Conservation (phyloP, 1,140 invertebrate species). For the Drosophila ambigua region DNA sequence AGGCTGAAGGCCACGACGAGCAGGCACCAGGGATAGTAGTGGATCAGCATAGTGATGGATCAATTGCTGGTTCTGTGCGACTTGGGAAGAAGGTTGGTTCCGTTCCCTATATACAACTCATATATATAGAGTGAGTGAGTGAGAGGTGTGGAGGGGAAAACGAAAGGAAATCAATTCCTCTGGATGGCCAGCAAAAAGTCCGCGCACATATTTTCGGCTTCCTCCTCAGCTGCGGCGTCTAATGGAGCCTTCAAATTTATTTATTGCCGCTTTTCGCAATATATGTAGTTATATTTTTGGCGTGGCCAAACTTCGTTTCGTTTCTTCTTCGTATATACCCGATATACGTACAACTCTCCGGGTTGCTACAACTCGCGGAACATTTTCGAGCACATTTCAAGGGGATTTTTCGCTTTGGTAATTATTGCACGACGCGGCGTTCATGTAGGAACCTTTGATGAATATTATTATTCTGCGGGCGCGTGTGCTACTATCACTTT, state of each 20-base stretch:
- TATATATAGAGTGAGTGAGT: slow-evolving; percentile 9
- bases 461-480: slow-evolving; percentile 51
- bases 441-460: slow-evolving; percentile 57
- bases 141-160: slow-evolving; percentile 38
- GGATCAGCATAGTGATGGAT: slow-evolving; percentile 25
- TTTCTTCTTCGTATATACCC: slow-evolving; percentile 6
- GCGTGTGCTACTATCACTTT: slow-evolving; percentile 64
- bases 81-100: background rate
- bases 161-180: slow-evolving; percentile 71
- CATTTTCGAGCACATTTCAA: slow-evolving; percentile 49
- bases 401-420: slow-evolving; percentile 14
- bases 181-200: slow-evolving; percentile 51
- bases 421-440: slow-evolving; percentile 34
- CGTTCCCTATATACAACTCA: slow-evolving; percentile 1
- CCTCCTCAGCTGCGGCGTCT: slow-evolving; percentile 25
- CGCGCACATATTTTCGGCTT: slow-evolving; percentile 70
- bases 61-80: slow-evolving; percentile 14
- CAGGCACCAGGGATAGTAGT: slow-evolving; percentile 12
- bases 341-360: background rate
- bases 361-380: slow-evolving; percentile 21
- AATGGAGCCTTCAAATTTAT: slow-evolving; percentile 22
- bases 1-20: slow-evolving; percentile 11
- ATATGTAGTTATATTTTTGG: too few species aligned
- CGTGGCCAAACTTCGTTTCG: too few species aligned
- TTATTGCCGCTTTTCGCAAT: slow-evolving; percentile 45